Base-by-base conservation (phyloP, 2,888 invertebrate genomes). In the Dendrolimus houi region DNA sequence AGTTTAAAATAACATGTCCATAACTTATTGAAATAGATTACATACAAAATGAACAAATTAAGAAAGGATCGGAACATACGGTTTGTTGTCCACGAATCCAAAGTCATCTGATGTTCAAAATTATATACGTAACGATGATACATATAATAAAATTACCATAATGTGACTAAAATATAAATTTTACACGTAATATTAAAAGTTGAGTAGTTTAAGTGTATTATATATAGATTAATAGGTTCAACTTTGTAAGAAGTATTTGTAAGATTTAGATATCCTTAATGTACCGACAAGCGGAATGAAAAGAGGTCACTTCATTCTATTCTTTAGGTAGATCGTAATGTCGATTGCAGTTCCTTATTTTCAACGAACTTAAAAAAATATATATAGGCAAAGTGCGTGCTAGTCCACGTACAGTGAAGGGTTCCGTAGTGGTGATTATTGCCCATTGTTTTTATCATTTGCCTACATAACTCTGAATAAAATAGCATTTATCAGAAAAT, bases 81-180 rank as follows among this genome's bases (percentile, higher is more conserved):
- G 72, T 67, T 69, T 67, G 69, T 75, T 77, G 83, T 83, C 83
- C 83, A 77, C 71, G 69, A 69, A 72, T 74, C 77, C 77, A 73
- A 74, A 84, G 77, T 87, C 84, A 86, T 87, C 85, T 79, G 81
- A 87, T 87, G 89, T 90, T 89, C 90, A 90, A 90, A 90, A 89
- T 86, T 88, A 90, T 88, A 90, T 90, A 90, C 90, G 90, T 90
- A 90, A 90, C 85, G 76, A 84, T 85, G 85, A 87, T 85, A 89
- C 90, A 89, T 89, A 89, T 90, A 88, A 85, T 84, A 77, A 83
- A 71, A 85, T 80, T 79, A 83, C 87, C 87, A 87, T 88, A 88
- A 87, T 87, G 84, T 88, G 86, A 86, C 87, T n/a, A 87, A 88
- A 88, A 83, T 84, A 81, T 86, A 87, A 87, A 84, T 83, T 88